Conservation (phyloP, 2,888 invertebrate species). For the Gastracanthus pulcherrimus region DNA sequence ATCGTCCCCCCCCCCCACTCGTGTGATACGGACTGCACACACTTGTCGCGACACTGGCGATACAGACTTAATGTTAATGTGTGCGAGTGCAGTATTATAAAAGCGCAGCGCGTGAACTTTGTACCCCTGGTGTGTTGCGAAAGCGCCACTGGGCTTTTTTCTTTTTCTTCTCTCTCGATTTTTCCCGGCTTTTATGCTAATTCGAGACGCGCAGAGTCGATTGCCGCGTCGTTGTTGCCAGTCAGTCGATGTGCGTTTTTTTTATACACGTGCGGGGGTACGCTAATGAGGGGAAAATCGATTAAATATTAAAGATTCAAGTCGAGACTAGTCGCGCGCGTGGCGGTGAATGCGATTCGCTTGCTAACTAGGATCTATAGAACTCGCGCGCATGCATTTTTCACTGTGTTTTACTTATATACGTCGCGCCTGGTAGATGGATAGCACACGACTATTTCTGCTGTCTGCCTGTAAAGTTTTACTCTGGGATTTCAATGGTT, state of each 20-base stretch:
- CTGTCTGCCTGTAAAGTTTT: no score
- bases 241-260: not conserved
- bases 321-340: not conserved
- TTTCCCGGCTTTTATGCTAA: not conserved
- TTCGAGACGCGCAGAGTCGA: not conserved
- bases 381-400: conserved; percentile 9
- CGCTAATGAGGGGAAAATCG: conserved; percentile 15
- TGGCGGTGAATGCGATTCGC: not conserved
- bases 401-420: no score
- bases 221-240: not conserved
- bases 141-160: not conserved
- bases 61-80: not conserved
- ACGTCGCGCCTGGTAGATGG: no score
- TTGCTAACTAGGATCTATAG: not conserved
- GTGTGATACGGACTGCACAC: not conserved
- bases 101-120: conserved; percentile 28
- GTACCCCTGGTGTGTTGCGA: no score
- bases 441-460: no score
- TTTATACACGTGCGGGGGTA: not conserved
- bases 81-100: no score
- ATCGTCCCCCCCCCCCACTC: not conserved
- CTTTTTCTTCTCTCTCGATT: not conserved
- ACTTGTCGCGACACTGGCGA: no score
- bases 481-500: no score
- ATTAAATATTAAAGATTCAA: conserved; percentile 25